These are phyloP conservation scores for Coturnix japonica DNA, from an alignment of 2,113 vertebrate genomes.

Conservation along the genomic window DNA sequence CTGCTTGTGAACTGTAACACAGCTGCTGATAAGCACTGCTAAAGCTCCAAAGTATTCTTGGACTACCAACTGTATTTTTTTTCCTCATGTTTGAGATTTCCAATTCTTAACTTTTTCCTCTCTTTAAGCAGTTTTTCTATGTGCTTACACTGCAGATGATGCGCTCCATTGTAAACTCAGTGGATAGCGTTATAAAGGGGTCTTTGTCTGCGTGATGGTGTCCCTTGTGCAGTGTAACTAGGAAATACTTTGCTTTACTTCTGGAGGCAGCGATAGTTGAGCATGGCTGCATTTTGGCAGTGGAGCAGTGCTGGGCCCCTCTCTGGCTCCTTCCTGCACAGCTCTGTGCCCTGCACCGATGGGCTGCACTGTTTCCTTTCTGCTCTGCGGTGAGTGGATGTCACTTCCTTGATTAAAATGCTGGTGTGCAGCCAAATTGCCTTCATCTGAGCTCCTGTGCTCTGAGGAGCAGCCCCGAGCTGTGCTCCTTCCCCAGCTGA, in stretches of 20 bases:
- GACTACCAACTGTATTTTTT: background rate
- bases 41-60: background rate
- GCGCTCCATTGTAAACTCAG: background rate
- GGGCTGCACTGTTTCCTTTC: conserved; percentile 40
- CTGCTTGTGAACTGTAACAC: background rate
- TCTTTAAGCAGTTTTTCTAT: background rate
- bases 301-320: background rate
- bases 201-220: background rate
- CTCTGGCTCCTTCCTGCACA: background rate
- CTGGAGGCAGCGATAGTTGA: background rate
- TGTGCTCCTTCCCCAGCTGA: background rate
- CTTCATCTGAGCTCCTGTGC: background rate
- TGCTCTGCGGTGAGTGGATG: conserved; percentile 34
- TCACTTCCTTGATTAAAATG: conserved; percentile 61
- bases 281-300: background rate
- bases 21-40: background rate
- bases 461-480: background rate
- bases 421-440: conserved; percentile 17
- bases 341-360: background rate
- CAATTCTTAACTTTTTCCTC: background rate
- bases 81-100: background rate
- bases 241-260: background rate
- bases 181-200: background rate
- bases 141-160: background rate
- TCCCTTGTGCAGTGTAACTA: accelerated